Conservation (phyloP, 2,797 vertebrate species). For the Hydrolagus colliei region DNA sequence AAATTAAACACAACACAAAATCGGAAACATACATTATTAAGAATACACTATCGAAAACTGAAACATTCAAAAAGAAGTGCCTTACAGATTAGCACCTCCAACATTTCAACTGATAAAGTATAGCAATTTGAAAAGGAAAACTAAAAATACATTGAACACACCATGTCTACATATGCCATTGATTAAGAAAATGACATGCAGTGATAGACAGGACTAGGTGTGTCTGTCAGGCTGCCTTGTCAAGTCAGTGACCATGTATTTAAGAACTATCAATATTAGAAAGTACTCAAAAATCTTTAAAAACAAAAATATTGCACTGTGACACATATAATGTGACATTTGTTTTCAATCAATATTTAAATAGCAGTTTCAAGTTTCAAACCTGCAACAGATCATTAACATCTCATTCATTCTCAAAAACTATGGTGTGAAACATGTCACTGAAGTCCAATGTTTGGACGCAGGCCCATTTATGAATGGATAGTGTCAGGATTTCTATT, state of each 20-base stretch:
- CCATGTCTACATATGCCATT: not conserved
- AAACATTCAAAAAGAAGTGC: conserved; percentile 17
- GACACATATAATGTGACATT: not conserved
- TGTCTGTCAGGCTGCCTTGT: not conserved
- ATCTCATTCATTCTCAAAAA: conserved; percentile 19
- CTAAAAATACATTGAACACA: conserved; percentile 27
- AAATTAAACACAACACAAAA: not conserved
- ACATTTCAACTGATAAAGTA: conserved; percentile 25
- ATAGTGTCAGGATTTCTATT: conserved; percentile 21
- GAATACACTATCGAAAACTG: not conserved
- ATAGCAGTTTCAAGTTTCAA: conserved; percentile 16
- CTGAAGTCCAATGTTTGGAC: not conserved
- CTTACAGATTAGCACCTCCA: conserved; percentile 2
- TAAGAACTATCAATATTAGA: not conserved
- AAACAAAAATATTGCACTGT: conserved; percentile 28
- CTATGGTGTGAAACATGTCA: conserved; percentile 24
- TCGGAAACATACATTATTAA: not conserved
- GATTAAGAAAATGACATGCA: conserved; percentile 14
- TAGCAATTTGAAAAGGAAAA: conserved; percentile 22
- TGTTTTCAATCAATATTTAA: conserved; percentile 14
- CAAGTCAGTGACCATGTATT: conserved; percentile 9
- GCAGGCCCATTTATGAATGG: not conserved
- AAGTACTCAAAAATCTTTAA: conserved; percentile 17
- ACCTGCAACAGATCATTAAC: not conserved
- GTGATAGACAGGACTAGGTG: conserved; percentile 14